These are phyloP conservation scores for Scolopax mira DNA, from an alignment of 2,113 vertebrate genomes.

Conservation along the genomic window DNA sequence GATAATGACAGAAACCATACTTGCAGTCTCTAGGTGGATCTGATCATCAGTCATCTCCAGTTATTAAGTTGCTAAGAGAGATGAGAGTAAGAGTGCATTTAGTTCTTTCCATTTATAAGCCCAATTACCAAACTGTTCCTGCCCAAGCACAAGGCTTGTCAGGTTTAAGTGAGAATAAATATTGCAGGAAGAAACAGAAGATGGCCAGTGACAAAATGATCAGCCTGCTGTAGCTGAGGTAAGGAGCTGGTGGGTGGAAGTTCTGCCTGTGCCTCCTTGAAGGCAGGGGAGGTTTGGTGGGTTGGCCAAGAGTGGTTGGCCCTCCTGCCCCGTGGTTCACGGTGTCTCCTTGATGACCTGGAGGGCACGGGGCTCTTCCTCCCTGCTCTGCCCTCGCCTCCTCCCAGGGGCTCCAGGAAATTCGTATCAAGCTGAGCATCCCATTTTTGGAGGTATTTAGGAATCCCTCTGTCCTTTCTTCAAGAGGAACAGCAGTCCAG, in stretches of 20 bases:
- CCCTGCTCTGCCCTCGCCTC: rapidly evolving
- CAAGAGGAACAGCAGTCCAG: not conserved
- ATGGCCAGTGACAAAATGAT: not conserved
- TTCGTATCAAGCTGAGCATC: rapidly evolving
- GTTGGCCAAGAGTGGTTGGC: rapidly evolving
- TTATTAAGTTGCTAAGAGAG: conserved; percentile 30
- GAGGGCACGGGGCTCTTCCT: rapidly evolving
- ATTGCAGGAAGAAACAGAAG: not conserved
- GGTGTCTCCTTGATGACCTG: rapidly evolving
- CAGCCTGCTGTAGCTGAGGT: not conserved
- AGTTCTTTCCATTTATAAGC: conserved; percentile 23
- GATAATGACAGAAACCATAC: not conserved
- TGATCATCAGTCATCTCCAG: not conserved
- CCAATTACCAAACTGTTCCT: conserved; percentile 10
- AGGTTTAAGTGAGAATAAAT: conserved; percentile 9
- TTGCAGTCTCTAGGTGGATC: not conserved
- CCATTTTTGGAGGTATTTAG: rapidly evolving
- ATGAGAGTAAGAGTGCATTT: not conserved
- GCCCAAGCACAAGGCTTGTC: not conserved
- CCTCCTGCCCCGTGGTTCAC: rapidly evolving
- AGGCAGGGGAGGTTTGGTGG: not conserved
- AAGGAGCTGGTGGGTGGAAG: not conserved
- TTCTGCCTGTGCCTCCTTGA: not conserved
- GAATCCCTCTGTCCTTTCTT: not conserved
- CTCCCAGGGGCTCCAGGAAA: rapidly evolving